Base-by-base conservation (phyloP, 2,888 invertebrate species). In the Perizoma affinitatum region DNA sequence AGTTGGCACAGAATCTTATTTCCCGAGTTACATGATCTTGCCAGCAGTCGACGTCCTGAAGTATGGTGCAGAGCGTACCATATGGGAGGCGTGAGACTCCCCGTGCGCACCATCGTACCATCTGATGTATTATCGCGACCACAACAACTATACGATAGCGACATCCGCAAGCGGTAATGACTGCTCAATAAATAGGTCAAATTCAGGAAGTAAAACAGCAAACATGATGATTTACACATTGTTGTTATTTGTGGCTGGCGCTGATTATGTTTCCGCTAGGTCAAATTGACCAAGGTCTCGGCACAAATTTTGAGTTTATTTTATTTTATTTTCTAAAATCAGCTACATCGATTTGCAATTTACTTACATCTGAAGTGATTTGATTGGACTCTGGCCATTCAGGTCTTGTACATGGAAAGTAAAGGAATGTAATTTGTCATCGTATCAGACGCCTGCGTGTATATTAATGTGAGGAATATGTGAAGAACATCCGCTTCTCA, bases 131-230 rank as follows among this genome's bases (percentile, higher is more conserved):
- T 87, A 86, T 86, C 83, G 73, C 75, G 75, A 74, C 74, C 79
- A 70, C 75, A 74, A 70, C 75, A 74, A 69, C 70, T 70, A 66
- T 68, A 75, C 75, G 88, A 88, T 88, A 87, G 80, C 66, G 73
- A 82, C 89, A 84, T 91, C 89, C 90, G 88, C 79, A 71, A 63
- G 81, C 71, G 79, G 80, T 79, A 75, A 74, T 59, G 68, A 69
- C 70, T 64, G 69, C 69, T 69, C 55, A 73, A 82, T 83, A 76
- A 82, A 68, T 80, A 70, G 86, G 87, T 85, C 88, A 84, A 70
- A 78, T 74, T 82, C 85, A 86, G 90, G 90, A 90, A 88, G 80
- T 82, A 75, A 81, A 88, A 87, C 90, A 90, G 83, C 90, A 87
- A 86, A 80, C 67, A 67, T 71, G 3, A 1, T 22, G 66, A 55